Percentiles rank a stretch among this genome's conserved stretches.
Evolutionary conservation across 2,888 invertebrate genomes (phyloP).

Genomic region (Luperina testacea): DNA sequence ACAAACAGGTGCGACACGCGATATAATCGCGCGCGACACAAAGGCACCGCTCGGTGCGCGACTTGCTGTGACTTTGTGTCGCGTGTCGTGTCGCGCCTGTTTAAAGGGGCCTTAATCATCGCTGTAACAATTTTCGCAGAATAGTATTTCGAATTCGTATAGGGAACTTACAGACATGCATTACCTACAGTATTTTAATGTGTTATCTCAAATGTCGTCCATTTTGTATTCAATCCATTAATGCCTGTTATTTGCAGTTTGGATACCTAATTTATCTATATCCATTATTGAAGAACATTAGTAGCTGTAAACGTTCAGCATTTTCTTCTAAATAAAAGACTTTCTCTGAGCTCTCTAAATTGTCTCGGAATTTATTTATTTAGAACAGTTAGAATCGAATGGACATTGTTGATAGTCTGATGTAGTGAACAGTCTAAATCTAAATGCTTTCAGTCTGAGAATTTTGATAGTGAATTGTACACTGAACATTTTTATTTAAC

Average conservation of each 20-base stretch:
- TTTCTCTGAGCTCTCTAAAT: conserved; percentile 41
- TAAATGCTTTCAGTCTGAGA: conserved; percentile 27
- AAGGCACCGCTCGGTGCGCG: too few relatives aligned
- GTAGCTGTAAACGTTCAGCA: conserved; percentile 38
- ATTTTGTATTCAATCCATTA: neutral
- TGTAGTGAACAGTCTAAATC: neutral
- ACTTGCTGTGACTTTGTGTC: too few relatives aligned
- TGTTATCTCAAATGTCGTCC: neutral
- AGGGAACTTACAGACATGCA: too few relatives aligned
- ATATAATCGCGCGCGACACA: too few relatives aligned
- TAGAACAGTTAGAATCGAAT: conserved; percentile 31
- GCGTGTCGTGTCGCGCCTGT: too few relatives aligned
- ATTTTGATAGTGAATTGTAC: conserved; percentile 18
- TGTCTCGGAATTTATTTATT: conserved; percentile 59
- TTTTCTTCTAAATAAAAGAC: conserved; percentile 52
- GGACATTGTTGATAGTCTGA: conserved; percentile 15
- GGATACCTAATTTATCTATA: conserved; percentile 28
- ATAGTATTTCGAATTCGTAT: too few relatives aligned
- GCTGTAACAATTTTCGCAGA: too few relatives aligned
- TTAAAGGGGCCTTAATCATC: too few relatives aligned
- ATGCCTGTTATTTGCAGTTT: neutral
- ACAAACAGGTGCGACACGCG: too few relatives aligned
- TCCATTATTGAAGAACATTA: conserved; percentile 23
- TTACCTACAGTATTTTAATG: neutral
- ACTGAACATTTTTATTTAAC: neutral